phyloP scores from a whole-genome alignment of 2,888 invertebrate genomes.

The Horisme vitalbata region DNA sequence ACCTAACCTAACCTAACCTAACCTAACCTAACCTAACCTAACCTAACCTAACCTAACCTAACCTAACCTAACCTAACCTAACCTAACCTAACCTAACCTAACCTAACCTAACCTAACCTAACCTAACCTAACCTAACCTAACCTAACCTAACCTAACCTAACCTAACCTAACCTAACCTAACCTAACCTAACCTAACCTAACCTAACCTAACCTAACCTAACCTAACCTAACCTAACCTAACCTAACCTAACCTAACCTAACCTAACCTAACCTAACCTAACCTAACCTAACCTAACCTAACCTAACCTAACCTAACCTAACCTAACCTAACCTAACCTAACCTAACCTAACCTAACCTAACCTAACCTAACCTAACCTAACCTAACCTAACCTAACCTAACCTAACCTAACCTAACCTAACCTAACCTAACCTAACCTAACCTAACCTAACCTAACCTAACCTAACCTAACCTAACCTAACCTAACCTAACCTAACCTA shows the following conservation, averaged over 20 bases:
- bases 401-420: constrained; percentile 23
- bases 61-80: constrained; percentile 3
- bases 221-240: constrained; percentile 7
- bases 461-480: constrained; percentile 24
- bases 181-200: constrained; percentile 1
- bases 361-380: constrained; percentile 25
- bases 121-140: constrained; percentile 3
- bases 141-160: constrained; percentile 3
- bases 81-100: constrained; percentile 2
- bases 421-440: constrained; percentile 25
- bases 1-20: constrained; percentile 3
- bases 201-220: constrained; percentile 5
- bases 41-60: constrained; percentile 3
- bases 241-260: constrained; percentile 17
- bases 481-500: constrained; percentile 8
- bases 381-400: constrained; percentile 25
- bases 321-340: constrained; percentile 17
- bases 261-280: constrained; percentile 12
- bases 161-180: constrained; percentile 1
- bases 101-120: not conserved
- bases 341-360: constrained; percentile 3
- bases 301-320: constrained; percentile 22
- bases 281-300: constrained; percentile 26
- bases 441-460: constrained; percentile 25
- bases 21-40: constrained; percentile 3